Base-by-base conservation (phyloP, 2,888 invertebrate species). In the Drosophila borealis region DNA sequence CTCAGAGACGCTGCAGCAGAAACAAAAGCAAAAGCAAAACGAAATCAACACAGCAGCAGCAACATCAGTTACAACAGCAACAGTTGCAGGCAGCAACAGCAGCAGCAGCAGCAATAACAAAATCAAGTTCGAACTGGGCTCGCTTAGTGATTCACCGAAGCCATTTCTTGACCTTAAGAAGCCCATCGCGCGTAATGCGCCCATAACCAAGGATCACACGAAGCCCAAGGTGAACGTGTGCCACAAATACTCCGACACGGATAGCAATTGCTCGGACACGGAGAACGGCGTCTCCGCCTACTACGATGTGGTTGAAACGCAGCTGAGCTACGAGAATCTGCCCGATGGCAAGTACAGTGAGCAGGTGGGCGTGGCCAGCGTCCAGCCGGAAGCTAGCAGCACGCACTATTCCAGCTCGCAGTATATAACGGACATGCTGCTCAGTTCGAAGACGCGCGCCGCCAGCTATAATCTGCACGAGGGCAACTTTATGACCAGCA, bases 1-100 rank as follows among this genome's bases (percentile, higher is more conserved):
- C 86, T 95, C 95, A 0, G 96, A 96, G 91, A 96, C 96, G 2
- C 92, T 96, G 70, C 95, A 95, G 89, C 94, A 95, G 80, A 90
- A 82, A 88, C 94, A 95, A 79, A 91, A 82, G 17, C 88, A 89
- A 21, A 94, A 94, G 39, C 89, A 89, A 25, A 94, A 94, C 73
- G 92, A 92, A 39, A 65, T 36, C 53, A 55, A 13, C 14, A 44
- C 55, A n/a, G 68, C 65, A 19, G 10, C 74, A 59, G 46, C 70
- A 45, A 65, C 82, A 42, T 19, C 62, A 57, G 61, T 57, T 42
- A 70, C 62, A 51, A 46, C 62, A 42, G 13, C 81, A 66, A 61
- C 74, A 41, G 62, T 63, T 39, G 50, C 74, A 2, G n/a, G n/a
- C 17, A 17, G 17, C 17, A 25, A 2, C 59, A 48, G 13, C 41